phyloP scores from a whole-genome alignment of 2,888 invertebrate species.

The Yponomeuta malinellus region DNA sequence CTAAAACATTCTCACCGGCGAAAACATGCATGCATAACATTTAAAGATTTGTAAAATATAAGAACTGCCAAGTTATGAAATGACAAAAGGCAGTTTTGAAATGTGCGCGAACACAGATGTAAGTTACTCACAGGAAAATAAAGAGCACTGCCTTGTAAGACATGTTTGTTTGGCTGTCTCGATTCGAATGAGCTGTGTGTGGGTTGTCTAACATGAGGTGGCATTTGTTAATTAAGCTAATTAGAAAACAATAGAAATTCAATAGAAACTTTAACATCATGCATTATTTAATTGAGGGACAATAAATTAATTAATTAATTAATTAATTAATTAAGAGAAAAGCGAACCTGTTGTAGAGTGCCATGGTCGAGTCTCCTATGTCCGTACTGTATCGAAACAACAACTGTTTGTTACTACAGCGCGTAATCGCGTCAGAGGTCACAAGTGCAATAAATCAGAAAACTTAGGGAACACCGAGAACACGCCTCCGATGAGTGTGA shows the following conservation, averaged over 20 bases:
- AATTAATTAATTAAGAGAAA: neutral
- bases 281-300: neutral
- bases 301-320: neutral
- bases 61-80: no score
- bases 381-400: neutral
- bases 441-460: constrained; percentile 36
- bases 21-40: no score
- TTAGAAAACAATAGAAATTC: neutral
- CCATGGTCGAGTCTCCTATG: constrained; percentile 45
- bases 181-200: neutral
- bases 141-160: neutral
- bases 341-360: constrained; percentile 61
- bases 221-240: neutral
- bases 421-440: constrained; percentile 31
- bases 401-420: neutral
- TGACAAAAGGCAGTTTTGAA: neutral
- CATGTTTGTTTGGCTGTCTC: neutral
- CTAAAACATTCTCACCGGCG: neutral
- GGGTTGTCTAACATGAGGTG: neutral
- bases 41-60: no score
- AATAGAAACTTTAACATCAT: neutral
- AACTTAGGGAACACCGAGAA: constrained; percentile 37
- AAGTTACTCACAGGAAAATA: neutral
- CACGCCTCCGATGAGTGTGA: constrained; percentile 64
- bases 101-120: neutral